These are phyloP conservation scores for Noctua janthina DNA, from an alignment of 2,888 invertebrate species.

Conservation along the genomic window DNA sequence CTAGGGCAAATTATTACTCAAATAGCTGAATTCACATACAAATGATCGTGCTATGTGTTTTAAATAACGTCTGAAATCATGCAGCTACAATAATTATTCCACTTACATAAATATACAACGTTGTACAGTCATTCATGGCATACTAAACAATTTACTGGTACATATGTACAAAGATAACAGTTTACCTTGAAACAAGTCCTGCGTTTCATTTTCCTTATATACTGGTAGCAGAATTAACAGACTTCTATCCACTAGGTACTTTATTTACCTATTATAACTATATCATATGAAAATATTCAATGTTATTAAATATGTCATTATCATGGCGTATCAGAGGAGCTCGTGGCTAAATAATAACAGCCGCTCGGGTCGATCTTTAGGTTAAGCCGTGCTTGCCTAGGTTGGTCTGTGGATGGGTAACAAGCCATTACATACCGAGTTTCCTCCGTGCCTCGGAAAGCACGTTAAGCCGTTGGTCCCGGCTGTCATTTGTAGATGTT, in stretches of 20 bases:
- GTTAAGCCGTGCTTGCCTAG: too few species aligned
- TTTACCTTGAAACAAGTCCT: conserved; percentile 63
- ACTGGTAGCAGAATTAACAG: conserved; percentile 26
- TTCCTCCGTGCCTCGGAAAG: too few species aligned
- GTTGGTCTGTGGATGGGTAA: too few species aligned
- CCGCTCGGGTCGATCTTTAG: too few species aligned
- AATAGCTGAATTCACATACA: not conserved
- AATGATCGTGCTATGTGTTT: conserved; percentile 11
- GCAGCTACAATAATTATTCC: conserved; percentile 38
- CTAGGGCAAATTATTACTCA: not conserved
- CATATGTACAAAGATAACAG: conserved; percentile 57
- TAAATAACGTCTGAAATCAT: conserved; percentile 24
- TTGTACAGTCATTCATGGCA: conserved; percentile 46
- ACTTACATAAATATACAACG: conserved; percentile 50
- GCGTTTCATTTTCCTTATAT: conserved; percentile 61
- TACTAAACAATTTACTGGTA: conserved; percentile 37
- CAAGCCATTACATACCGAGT: too few species aligned
- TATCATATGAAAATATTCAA: not conserved
- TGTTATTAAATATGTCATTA: not conserved
- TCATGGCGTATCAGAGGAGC: too few species aligned
- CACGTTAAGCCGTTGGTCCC: too few species aligned
- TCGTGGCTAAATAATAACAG: too few species aligned
- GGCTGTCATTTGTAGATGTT: too few species aligned
- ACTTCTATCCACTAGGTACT: conserved; percentile 16
- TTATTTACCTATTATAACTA: not conserved